Evolutionary conservation across 1,140 invertebrate species (phyloP).

Genomic region (Trachymyrmex septentrionalis): DNA sequence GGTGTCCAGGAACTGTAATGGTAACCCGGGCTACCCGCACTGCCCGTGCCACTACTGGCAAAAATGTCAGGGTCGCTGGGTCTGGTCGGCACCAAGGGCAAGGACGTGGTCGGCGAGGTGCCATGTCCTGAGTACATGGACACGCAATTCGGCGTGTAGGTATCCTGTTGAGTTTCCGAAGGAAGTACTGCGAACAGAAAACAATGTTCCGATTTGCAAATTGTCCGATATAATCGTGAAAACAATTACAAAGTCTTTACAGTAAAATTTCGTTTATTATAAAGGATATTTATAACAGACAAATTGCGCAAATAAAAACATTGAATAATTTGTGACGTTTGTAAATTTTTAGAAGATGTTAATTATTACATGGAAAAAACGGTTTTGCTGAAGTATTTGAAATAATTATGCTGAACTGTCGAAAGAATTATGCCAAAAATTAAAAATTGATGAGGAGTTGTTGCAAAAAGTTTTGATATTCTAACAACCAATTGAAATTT

Average conservation of each 20-base stretch:
- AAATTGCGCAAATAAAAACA: neutral
- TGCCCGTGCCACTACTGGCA: slow-evolving; percentile 73
- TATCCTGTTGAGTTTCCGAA: slow-evolving; percentile 82
- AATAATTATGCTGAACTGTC: too few relatives aligned
- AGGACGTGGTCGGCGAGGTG: slow-evolving; percentile 76
- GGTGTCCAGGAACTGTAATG: slow-evolving; percentile 84
- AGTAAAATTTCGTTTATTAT: neutral
- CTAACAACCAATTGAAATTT: too few relatives aligned
- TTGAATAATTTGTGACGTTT: neutral
- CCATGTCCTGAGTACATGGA: slow-evolving; percentile 83
- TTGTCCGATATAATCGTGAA: neutral
- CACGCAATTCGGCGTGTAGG: slow-evolving; percentile 83
- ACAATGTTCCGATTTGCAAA: neutral
- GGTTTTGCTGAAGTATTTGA: too few relatives aligned
- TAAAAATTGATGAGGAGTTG: too few relatives aligned
- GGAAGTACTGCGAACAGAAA: slow-evolving; percentile 78
- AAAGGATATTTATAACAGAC: neutral
- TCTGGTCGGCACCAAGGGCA: slow-evolving; percentile 79
- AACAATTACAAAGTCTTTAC: neutral
- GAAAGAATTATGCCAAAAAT: too few relatives aligned
- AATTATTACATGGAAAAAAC: neutral
- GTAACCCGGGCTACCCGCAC: slow-evolving; percentile 80
- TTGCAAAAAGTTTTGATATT: too few relatives aligned
- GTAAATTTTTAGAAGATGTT: neutral
- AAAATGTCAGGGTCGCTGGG: slow-evolving; percentile 81